Percentiles rank a stretch among this genome's conserved stretches.
These are phyloP conservation scores for Anthonomus grandis DNA, from an alignment of 1,140 invertebrate genomes.

Conservation along the genomic window DNA sequence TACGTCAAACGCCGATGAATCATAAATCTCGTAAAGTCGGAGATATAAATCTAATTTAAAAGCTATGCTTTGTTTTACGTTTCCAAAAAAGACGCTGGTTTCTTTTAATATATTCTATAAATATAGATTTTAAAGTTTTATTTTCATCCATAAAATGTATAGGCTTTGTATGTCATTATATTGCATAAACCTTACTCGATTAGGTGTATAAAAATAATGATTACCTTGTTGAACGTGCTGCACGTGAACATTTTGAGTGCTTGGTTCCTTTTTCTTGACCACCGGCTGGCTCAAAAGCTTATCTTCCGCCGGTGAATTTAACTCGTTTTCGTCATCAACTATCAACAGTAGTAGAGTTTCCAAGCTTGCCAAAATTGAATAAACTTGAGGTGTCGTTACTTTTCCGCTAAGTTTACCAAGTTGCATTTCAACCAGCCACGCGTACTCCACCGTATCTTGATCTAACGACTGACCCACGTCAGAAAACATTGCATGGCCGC, in stretches of 20 bases:
- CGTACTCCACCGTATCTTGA: constrained; percentile 95
- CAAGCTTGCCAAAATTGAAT: constrained; percentile 80
- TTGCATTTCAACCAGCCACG: constrained; percentile 86
- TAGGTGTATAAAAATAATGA: not conserved
- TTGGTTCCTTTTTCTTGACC: constrained; percentile 32
- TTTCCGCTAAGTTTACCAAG: constrained; percentile 78
- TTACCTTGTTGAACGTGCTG: constrained; percentile 36
- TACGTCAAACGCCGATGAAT: too few species aligned
- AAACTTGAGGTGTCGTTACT: constrained; percentile 75
- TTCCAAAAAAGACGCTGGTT: too few species aligned
- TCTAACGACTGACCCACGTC: constrained; percentile 59
- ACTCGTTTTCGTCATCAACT: constrained; percentile 83
- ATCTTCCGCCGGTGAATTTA: constrained; percentile 63
- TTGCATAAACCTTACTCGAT: not conserved
- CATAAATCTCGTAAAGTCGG: too few species aligned
- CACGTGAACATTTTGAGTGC: constrained; percentile 32
- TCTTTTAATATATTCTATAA: too few species aligned
- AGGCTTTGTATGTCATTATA: too few species aligned
- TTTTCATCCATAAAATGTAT: too few species aligned
- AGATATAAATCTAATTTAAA: too few species aligned
- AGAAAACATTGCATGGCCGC: constrained; percentile 13
- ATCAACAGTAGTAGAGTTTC: constrained; percentile 87
- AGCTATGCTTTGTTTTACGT: too few species aligned
- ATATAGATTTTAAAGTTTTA: too few species aligned
- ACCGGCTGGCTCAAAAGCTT: constrained; percentile 34